A percentile compares a stretch with the other conserved stretches of the same genome.
phyloP scores from a whole-genome alignment of 2,888 invertebrate species.

The Palloptera scutellata region DNA sequence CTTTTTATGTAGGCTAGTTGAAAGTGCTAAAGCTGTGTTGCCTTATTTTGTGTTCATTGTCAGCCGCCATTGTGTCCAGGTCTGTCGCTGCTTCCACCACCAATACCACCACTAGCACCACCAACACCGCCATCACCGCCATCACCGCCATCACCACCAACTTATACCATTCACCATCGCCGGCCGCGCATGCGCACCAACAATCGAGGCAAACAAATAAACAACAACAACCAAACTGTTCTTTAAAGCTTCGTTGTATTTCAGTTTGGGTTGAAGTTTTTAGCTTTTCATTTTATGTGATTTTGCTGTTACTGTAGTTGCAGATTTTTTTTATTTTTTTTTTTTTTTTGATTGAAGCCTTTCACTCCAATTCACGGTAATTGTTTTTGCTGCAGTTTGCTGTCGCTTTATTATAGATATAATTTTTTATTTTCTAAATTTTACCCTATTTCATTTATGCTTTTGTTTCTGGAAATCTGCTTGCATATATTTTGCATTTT shows the following conservation, averaged over 20 bases:
- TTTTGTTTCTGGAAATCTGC: conserved; percentile 38
- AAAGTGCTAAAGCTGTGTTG: no score
- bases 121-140: no score
- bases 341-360: conserved; percentile 57
- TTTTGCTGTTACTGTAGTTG: conserved; percentile 28
- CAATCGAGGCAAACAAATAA: conserved; percentile 3
- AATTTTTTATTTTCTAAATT: conserved; percentile 13
- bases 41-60: conserved; percentile 5
- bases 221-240: conserved; percentile 1
- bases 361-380: conserved; percentile 60
- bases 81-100: neutral
- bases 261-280: neutral
- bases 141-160: no score
- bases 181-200: conserved; percentile 20
- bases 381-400: conserved; percentile 44
- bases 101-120: neutral
- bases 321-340: conserved; percentile 49
- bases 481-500: conserved; percentile 19
- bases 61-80: neutral
- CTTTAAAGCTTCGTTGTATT: conserved; percentile 19
- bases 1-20: neutral
- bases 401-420: conserved; percentile 25
- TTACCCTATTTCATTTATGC: conserved; percentile 24
- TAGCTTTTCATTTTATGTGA: neutral
- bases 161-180: no score